Evolutionary conservation across 2,888 invertebrate species (phyloP), one percentile per base, ranked within the genome.

Genomic region (Scaptomyza caliginosa): DNA sequence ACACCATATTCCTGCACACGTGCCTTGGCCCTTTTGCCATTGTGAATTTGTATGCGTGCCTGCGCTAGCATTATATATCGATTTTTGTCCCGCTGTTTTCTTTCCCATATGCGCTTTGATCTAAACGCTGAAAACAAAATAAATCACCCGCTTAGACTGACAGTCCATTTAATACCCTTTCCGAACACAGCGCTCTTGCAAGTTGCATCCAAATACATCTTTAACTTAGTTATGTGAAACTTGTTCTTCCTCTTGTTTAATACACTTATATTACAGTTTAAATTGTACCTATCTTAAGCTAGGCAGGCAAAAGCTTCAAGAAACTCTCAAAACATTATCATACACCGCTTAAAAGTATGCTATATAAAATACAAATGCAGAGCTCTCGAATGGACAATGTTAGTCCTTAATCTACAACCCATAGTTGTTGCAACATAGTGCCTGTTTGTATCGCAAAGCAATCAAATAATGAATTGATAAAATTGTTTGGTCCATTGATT

Each of bases 91-190:
- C 60, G 46, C 55, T 75, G 54, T 48, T 59, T 54, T 69, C 45
- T 30, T 54, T 49, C 58, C 64, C 69, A 66, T 67, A 67, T 78
- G 68, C 58, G 68, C 73, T 82, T 69, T 72, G 63, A 69, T 82
- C 80, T 63, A 65, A 77, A 46, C 70, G 64, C 63, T 63, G 62
- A 65, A 77, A 77, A 67, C 75, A 77, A 73, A 48, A 74, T 65
- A 73, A 73, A 65, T 65, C 54, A 42, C 34, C 32, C 54, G 56
- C 6, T 50, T 55, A 60, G 52, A 60, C 56, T 46, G 60, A 26
- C 52, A 60, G 54, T 50, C 34, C 40, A 32, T 42, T 19, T 42
- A 40, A 52, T 50, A 42, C 21, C 32, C 11, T 48, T 38, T 11
- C 7, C 13, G 2, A 13, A 13, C 26, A 59, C n/a, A 30, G 19